phyloP scores from a whole-genome alignment of 1,140 invertebrate species.

The Zaprionus vittiger region DNA sequence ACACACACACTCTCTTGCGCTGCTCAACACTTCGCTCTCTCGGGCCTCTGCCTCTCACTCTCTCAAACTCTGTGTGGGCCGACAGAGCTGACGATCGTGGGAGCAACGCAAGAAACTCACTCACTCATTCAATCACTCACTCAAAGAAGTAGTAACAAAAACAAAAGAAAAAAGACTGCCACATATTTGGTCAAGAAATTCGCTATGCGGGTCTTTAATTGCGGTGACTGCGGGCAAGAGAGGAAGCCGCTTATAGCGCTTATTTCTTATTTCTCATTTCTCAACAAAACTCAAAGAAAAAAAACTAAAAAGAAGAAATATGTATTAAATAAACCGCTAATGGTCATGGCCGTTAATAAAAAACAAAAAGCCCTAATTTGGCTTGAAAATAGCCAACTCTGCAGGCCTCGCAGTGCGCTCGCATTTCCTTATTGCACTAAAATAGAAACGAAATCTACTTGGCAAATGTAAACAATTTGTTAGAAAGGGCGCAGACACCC shows the following conservation, averaged over 20 bases:
- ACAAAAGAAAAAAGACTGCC: slow-evolving; percentile 61
- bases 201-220: slow-evolving; percentile 44
- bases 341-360: slow-evolving; percentile 77
- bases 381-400: slow-evolving; percentile 29
- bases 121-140: slow-evolving; percentile 7
- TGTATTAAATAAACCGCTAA: slow-evolving; percentile 69
- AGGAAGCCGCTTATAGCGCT: slow-evolving; percentile 58
- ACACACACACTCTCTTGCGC: not conserved
- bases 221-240: slow-evolving; percentile 64
- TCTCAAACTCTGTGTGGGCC: not conserved
- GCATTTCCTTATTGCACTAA: slow-evolving; percentile 43
- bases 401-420: not conserved
- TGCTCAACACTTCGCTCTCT: not conserved
- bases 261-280: not conserved
- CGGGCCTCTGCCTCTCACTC: not conserved
- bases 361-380: slow-evolving; percentile 77
- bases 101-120: slow-evolving; percentile 1
- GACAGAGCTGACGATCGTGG: not conserved
- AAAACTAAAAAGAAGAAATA: slow-evolving; percentile 34
- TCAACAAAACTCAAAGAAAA: slow-evolving; percentile 15
- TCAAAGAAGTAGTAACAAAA: slow-evolving; percentile 24
- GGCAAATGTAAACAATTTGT: slow-evolving; percentile 41
- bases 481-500: not conserved
- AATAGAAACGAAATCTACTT: slow-evolving; percentile 37
- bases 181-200: slow-evolving; percentile 74